Evolutionary conservation across 1,140 invertebrate species (phyloP).

Genomic region (Aphaenogaster rudis): DNA sequence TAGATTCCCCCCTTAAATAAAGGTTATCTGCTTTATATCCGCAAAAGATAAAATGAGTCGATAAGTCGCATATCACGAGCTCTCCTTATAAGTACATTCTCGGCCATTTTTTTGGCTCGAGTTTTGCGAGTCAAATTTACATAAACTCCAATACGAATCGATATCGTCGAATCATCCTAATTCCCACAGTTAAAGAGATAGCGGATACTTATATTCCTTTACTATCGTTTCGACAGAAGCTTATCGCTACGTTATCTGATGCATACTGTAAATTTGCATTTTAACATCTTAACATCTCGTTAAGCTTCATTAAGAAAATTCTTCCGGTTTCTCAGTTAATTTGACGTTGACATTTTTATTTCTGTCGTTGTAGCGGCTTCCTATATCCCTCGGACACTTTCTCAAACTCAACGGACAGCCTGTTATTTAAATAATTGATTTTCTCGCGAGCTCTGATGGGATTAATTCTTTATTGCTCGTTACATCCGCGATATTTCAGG

Average conservation of each 20-base stretch:
- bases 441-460: conserved; percentile 8
- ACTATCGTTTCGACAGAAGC: not conserved
- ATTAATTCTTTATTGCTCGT: conserved; percentile 46
- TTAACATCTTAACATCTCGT: not conserved
- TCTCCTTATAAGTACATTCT: conserved; percentile 39
- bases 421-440: conserved; percentile 43
- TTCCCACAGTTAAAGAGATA: not conserved
- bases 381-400: not conserved
- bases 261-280: not conserved
- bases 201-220: not conserved
- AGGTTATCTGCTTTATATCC: not conserved
- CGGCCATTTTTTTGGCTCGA: conserved; percentile 12
- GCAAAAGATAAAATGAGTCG: not conserved
- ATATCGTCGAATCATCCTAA: conserved; percentile 4
- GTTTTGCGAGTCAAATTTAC: conserved; percentile 11
- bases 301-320: conserved; percentile 20
- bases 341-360: conserved; percentile 8
- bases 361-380: not conserved
- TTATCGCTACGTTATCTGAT: conserved; percentile 10
- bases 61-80: not conserved
- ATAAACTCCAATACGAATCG: conserved; percentile 23
- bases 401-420: not conserved
- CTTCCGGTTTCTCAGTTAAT: not conserved
- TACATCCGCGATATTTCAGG: conserved; percentile 16
- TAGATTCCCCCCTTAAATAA: no score